Evolutionary conservation across 2,113 vertebrate species (phyloP).

Genomic region (Crotalus helleri): DNA sequence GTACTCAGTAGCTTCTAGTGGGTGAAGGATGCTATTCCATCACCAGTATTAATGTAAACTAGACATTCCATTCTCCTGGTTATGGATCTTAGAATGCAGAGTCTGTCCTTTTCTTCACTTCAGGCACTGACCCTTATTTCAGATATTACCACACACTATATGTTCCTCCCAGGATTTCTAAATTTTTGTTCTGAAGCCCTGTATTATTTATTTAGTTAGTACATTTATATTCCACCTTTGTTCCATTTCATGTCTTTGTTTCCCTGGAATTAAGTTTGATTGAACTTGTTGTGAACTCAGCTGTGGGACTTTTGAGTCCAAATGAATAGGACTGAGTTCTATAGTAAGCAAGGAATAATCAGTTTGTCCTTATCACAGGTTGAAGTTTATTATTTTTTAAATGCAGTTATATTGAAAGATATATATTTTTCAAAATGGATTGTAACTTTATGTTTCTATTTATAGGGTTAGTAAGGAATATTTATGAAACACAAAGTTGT

Average conservation of each 20-base stretch:
- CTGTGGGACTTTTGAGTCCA: neutral
- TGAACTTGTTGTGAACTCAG: neutral
- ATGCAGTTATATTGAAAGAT: neutral
- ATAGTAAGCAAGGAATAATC: neutral
- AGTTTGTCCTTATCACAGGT: slow-evolving; percentile 3
- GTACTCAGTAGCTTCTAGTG: neutral
- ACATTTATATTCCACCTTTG: neutral
- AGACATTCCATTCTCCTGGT: neutral
- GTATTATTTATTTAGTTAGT: neutral
- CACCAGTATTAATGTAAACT: neutral
- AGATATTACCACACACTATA: neutral
- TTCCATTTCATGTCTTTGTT: neutral
- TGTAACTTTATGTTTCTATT: neutral
- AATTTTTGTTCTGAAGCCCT: neutral
- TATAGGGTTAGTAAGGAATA: slow-evolving; percentile 36
- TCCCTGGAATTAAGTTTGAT: neutral
- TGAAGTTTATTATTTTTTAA: neutral
- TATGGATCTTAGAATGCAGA: neutral
- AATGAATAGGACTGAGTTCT: neutral
- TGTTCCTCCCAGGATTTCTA: neutral
- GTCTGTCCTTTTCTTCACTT: neutral
- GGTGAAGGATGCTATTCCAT: neutral
- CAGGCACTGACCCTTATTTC: neutral
- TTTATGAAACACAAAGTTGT: slow-evolving; percentile 51
- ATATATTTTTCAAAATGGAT: neutral